Base-by-base conservation (phyloP, 2,113 vertebrate genomes). In the Polypterus senegalus region DNA sequence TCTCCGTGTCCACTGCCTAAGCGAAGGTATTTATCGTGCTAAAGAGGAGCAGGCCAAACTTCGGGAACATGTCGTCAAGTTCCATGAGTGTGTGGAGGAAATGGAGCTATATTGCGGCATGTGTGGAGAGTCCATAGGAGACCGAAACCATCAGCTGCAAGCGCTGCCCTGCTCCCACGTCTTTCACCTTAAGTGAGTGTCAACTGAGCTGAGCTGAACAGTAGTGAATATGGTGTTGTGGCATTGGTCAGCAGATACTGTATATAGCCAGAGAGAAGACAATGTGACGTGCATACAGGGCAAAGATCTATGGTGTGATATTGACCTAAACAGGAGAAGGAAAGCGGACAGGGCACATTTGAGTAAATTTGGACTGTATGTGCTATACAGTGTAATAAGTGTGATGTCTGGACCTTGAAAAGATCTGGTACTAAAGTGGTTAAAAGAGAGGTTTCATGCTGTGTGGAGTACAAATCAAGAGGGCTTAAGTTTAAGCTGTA, bases 21-120 rank as follows among this genome's bases (percentile, higher is more conserved):
- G 86, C 46, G 94, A 99, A 72, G 75, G 78, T 61, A 90, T 99
- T 75, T 91, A 83, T 73, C 93, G 94, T 57, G 80, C 75, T 49
- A 89, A 76, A 58, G 93, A 88, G 61, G 86, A 89, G 77, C 90
- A 95, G 71, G 83, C 68, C 0, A 88, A 94, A 76, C 69, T 98
- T 65, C 84, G 93, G 2, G 81, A 92, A 62, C 92, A 97, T 0
- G 93, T 99, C 1, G 95, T 99, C 71, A 92, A 92, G 76, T 97
- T 97, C 83, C 92, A 98, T 3, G 93, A 97, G 73, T 98, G 92
- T 0, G 94, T 99, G 59, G 95, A 98, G 77, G 95, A 98, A 82
- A 89, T 94, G 61, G 95, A 97, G 81, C 89, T 99, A 9, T 99
- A 98, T 83, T 99, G 96, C 4, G 96, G 95, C 74, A 91, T 99